Evolutionary conservation across 2,113 vertebrate species (phyloP), one percentile per base, ranked within the genome.

Genomic region (Electrona antarctica): DNA sequence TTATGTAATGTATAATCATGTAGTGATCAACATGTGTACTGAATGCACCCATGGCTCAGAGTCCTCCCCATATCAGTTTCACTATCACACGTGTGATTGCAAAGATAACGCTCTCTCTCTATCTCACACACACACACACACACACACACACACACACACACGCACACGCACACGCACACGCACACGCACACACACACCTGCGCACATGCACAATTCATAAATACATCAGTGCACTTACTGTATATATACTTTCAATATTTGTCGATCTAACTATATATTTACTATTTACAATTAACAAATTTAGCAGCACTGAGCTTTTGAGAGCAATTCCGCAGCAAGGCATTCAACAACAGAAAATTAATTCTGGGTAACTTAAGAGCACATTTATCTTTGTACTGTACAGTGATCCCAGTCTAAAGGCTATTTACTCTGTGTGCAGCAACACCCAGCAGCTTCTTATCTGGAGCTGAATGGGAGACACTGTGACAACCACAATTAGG

Each of bases 401-500:
- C 78, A 82, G 64, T 73, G 80, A 80, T 85, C 92, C 93, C 81
- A 71, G 76, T 81, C 88, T 71, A 73, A 82, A 75, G 83, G 90
- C 91, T 90, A 85, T 87, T 84, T 80, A 88, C 85, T 85, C 87
- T 79, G 75, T 81, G 47, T 87, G 83, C 79, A 79, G 89, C 33
- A 61, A 68, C 76, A 78, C 63, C 78, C 80, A 89, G 85, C 75
- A 83, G 90, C 90, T 93, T 87, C 92, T 94, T 95, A 94, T 94
- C 90, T 88, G 85, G 79, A 73, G 90, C 91, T 94, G 95, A 88
- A 94, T 91, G 92, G 93, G 92, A 93, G 93, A 85, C 65, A 90
- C 87, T 87, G 92, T 77, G 91, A 95, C 93, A 94, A 88, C 87
- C 92, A 87, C 92, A 95, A 95, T 96, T 95, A 94, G 79, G 72